Conservation (phyloP, 1,140 invertebrate species). For the Mactra quadrangularis region DNA sequence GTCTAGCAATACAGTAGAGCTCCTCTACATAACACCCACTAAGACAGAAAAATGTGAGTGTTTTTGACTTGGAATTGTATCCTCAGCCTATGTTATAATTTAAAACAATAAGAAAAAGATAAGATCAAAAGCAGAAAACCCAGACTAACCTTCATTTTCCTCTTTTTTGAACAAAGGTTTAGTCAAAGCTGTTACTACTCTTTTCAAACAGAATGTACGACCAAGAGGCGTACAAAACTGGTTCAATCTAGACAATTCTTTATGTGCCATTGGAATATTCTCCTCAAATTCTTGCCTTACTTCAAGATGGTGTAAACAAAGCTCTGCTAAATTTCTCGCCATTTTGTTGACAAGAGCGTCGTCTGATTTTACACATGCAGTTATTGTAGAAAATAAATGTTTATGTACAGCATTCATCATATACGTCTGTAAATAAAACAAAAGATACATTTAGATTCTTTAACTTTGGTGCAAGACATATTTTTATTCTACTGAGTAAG, state of each 20-base stretch:
- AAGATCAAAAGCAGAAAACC: no score
- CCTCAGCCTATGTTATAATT: no score
- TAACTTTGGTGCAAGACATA: no score
- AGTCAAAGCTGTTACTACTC: conserved; percentile 87
- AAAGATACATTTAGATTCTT: no score
- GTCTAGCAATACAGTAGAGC: no score
- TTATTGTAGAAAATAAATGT: conserved; percentile 88
- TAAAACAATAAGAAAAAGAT: no score
- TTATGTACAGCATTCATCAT: conserved; percentile 90
- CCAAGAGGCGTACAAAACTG: conserved; percentile 90
- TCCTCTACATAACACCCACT: no score
- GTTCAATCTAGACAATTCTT: conserved; percentile 89
- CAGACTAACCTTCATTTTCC: conserved; percentile 35
- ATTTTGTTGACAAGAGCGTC: conserved; percentile 92
- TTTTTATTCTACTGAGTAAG: no score
- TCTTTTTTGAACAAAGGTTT: conserved; percentile 49
- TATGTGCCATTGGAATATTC: conserved; percentile 88
- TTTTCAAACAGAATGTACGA: conserved; percentile 90
- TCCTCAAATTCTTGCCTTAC: conserved; percentile 87
- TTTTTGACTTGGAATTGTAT: no score
- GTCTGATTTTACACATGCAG: conserved; percentile 86
- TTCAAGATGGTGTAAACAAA: conserved; percentile 89
- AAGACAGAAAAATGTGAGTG: no score
- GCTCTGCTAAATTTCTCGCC: conserved; percentile 89
- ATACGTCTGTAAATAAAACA: conserved; percentile 89